phyloP scores from a whole-genome alignment of 2,113 vertebrate species.

The Pseudorectes ferrugineus region DNA sequence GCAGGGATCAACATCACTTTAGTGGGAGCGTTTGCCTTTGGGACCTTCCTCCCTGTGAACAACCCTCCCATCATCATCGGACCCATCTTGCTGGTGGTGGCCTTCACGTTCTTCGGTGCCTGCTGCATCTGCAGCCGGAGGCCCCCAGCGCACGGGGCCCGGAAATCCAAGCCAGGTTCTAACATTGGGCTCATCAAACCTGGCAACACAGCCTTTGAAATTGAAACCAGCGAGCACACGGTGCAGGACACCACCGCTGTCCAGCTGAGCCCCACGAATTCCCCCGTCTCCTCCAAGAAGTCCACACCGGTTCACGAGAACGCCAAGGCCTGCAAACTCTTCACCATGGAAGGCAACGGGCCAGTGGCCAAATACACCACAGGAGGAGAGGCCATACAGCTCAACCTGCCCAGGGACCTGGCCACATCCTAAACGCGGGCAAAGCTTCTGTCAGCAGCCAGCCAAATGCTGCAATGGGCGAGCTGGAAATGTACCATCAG shows the following conservation, averaged over 20 bases:
- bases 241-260: slow-evolving; percentile 92
- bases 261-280: slow-evolving; percentile 90
- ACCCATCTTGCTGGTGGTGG: slow-evolving; percentile 83
- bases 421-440: slow-evolving; percentile 39
- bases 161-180: slow-evolving; percentile 63
- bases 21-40: slow-evolving; percentile 89
- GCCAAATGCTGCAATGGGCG: neutral
- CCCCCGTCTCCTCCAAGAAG: slow-evolving; percentile 77
- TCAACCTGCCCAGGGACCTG: slow-evolving; percentile 73
- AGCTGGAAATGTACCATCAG: neutral
- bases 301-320: slow-evolving; percentile 74
- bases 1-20: slow-evolving; percentile 95
- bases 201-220: slow-evolving; percentile 85
- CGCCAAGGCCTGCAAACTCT: slow-evolving; percentile 52
- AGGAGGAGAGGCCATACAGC: slow-evolving; percentile 54
- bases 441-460: slow-evolving; percentile 16
- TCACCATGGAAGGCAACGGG: slow-evolving; percentile 71
- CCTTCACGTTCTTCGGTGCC: slow-evolving; percentile 83
- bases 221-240: slow-evolving; percentile 92
- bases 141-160: slow-evolving; percentile 56
- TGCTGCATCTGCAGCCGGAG: slow-evolving; percentile 87
- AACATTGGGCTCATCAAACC: slow-evolving; percentile 77
- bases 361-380: slow-evolving; percentile 47
- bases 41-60: slow-evolving; percentile 79
- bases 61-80: slow-evolving; percentile 90